phyloP scores from a whole-genome alignment of 2,797 vertebrate genomes.

The Choloepus didactylus region DNA sequence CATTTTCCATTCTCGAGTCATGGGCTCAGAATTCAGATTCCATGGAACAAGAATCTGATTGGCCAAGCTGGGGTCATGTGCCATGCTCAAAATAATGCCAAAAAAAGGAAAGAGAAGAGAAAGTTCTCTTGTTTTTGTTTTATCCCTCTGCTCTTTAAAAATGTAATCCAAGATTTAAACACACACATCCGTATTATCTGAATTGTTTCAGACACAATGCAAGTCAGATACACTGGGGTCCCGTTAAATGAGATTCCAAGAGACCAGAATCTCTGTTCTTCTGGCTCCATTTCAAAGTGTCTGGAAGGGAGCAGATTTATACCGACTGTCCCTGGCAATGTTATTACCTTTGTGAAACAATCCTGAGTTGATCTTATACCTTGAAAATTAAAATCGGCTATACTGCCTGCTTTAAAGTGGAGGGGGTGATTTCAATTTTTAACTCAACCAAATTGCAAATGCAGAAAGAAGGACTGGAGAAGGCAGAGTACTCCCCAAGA shows the following conservation, averaged over 20 bases:
- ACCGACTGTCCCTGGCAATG: accelerated
- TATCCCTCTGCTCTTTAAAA: slow-evolving; percentile 16
- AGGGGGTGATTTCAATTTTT: not conserved
- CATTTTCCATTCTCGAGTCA: not conserved
- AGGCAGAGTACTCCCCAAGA: no score
- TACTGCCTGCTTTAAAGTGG: not conserved
- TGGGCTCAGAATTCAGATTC: not conserved
- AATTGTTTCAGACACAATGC: slow-evolving; percentile 31
- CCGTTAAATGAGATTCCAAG: not conserved
- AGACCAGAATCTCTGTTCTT: slow-evolving; percentile 26
- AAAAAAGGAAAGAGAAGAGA: not conserved
- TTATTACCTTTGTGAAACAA: not conserved
- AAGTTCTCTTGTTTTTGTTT: not conserved
- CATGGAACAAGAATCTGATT: not conserved
- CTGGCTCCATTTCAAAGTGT: slow-evolving; percentile 39
- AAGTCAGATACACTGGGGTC: slow-evolving; percentile 2
- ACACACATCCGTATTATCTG: not conserved
- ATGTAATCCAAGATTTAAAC: not conserved
- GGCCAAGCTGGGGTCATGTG: not conserved
- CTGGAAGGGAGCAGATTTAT: not conserved
- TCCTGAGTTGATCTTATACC: accelerated
- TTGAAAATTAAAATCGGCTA: slow-evolving; percentile 26
- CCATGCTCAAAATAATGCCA: not conserved
- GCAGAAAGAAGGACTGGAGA: not conserved
- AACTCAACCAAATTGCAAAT: not conserved